phyloP scores from a whole-genome alignment of 2,113 vertebrate genomes.

The Nematolebias whitei region DNA sequence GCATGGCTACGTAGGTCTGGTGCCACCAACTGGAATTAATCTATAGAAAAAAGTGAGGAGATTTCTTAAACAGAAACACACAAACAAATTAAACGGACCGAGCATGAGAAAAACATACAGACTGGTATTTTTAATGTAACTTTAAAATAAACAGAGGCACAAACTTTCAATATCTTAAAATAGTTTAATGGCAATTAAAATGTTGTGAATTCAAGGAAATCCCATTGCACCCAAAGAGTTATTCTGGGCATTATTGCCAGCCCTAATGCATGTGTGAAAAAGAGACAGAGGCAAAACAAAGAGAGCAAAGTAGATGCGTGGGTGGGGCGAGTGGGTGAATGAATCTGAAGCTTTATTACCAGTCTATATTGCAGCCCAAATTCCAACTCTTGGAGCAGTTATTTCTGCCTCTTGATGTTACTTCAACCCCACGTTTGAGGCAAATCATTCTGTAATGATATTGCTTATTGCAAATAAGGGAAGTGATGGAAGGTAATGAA shows the following conservation, averaged over 20 bases:
- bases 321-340: constrained; percentile 25
- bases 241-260: constrained; percentile 26
- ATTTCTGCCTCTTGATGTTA: constrained; percentile 55
- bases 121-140: constrained; percentile 14
- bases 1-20: constrained; percentile 48
- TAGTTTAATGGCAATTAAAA: constrained; percentile 43
- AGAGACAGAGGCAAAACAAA: constrained; percentile 45
- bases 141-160: constrained; percentile 12
- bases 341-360: constrained; percentile 63
- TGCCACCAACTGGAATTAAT: constrained; percentile 48
- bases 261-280: constrained; percentile 19
- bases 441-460: constrained; percentile 71
- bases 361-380: constrained; percentile 58
- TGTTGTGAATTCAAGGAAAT: constrained; percentile 24
- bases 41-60: constrained; percentile 14
- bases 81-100: constrained; percentile 2
- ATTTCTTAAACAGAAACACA: neutral
- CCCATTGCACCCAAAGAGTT: constrained; percentile 27
- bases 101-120: constrained; percentile 4
- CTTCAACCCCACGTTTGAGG: constrained; percentile 52
- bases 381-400: constrained; percentile 62
- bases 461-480: constrained; percentile 67
- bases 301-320: constrained; percentile 15
- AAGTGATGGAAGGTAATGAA: constrained; percentile 73
- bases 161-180: constrained; percentile 21